Evolutionary conservation across 2,888 invertebrate genomes (phyloP).

Genomic region (Diloba caeruleocephala): DNA sequence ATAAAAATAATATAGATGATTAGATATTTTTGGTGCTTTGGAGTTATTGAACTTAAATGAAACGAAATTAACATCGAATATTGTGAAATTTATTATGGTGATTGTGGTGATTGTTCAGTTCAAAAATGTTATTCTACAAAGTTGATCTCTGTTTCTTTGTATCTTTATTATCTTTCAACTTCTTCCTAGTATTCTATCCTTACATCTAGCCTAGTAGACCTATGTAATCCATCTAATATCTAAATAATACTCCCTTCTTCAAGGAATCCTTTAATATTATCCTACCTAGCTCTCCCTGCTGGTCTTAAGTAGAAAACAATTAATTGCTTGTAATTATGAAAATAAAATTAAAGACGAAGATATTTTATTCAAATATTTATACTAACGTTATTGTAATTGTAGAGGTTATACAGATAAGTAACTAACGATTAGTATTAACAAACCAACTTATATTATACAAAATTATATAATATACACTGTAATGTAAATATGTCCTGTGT

Average conservation of each 20-base stretch:
- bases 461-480: constrained; percentile 80
- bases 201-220: constrained; percentile 59
- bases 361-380: constrained; percentile 88
- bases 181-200: constrained; percentile 57
- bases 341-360: constrained; percentile 73
- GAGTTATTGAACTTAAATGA: constrained; percentile 70
- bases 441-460: constrained; percentile 85
- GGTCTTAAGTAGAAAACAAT: constrained; percentile 69
- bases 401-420: constrained; percentile 72
- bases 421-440: constrained; percentile 69
- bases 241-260: constrained; percentile 70
- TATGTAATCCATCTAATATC: constrained; percentile 73
- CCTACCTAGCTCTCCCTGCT: constrained; percentile 66
- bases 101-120: constrained; percentile 36
- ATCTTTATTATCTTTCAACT: constrained; percentile 47
- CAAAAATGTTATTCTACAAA: constrained; percentile 25
- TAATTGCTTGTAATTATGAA: constrained; percentile 72
- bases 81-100: constrained; percentile 40
- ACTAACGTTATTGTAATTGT: constrained; percentile 84
- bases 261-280: constrained; percentile 67
- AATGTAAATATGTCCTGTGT: constrained; percentile 85
- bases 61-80: constrained; percentile 83
- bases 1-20: constrained; percentile 70
- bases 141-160: constrained; percentile 40
- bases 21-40: constrained; percentile 84